Evolutionary conservation across 2,113 vertebrate species (phyloP), one percentile per base, ranked within the genome.

Genomic region (Cercopithecus mona): DNA sequence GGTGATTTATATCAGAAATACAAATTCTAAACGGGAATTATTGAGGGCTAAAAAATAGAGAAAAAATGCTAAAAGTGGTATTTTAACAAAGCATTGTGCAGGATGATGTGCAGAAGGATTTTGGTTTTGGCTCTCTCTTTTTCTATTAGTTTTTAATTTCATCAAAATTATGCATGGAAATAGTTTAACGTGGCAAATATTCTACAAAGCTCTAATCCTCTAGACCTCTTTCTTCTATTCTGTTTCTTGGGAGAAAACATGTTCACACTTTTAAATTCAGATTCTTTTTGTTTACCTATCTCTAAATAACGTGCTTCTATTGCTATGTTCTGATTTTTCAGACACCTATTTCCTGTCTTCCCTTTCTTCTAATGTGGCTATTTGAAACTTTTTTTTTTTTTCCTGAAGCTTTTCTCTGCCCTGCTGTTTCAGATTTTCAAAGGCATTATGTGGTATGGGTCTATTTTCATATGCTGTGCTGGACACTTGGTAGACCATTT

Each of bases 401-500:
- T 38, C 23, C 27, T 96, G 72, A 17, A 38, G 52, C 61, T 97
- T 75, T 43, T 82, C 16, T 86, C 48, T 94, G 48, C 32, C 72
- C 68, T 93, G 59, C 50, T 92, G 88, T 96, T 94, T 95, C 85
- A 48, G 93, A 90, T 97, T 84, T 94, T 94, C 48, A 76, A 38
- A 55, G 45, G 70, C 25, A 23, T 86, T 61, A 55, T 75, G 68
- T 79, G 52, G 13, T 45, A 45, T 83, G 66, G 59, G 45, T 89
- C 40, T 83, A 35, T 90, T 90, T 95, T 94, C 91, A 84, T 64
- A 38, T 0, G n/a, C 25, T 85, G 27, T 48, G 57, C 73, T 85
- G 45, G 30, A 45, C 6, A 64, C 35, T 90, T 3, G 3, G 35
- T 90, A 93, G 32, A 73, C 6, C n/a, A 43, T 50, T 89, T 48